Percentiles rank a stretch among this genome's conserved stretches.
Conservation (phyloP, 2,888 invertebrate genomes). For the Sipha maydis region DNA sequence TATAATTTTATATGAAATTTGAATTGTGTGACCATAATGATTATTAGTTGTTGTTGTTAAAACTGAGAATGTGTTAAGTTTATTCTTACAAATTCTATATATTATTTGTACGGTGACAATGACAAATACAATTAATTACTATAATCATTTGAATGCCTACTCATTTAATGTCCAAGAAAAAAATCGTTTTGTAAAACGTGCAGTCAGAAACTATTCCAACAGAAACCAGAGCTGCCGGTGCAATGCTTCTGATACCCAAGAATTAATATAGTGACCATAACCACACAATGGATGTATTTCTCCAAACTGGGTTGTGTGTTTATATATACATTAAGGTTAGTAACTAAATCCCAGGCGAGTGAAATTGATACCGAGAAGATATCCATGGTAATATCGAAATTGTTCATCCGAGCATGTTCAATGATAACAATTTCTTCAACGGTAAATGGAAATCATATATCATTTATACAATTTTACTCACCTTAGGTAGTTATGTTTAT, state of each 20-base stretch:
- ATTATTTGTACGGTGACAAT: not conserved
- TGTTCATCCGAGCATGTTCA: slow-evolving; percentile 6
- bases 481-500: slow-evolving; percentile 5
- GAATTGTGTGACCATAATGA: too few species aligned
- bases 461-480: slow-evolving; percentile 9
- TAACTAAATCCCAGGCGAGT: not conserved
- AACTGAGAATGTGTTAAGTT: too few species aligned
- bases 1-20: too few species aligned
- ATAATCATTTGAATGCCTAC: not conserved
- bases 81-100: not conserved
- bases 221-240: not conserved
- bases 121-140: not conserved
- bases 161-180: not conserved
- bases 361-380: slow-evolving; percentile 18
- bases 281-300: not conserved
- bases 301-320: not conserved
- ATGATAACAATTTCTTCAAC: slow-evolving; percentile 32
- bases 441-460: slow-evolving; percentile 13
- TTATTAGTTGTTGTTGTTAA: too few species aligned
- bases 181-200: not conserved
- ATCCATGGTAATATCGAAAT: slow-evolving; percentile 10
- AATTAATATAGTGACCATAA: slow-evolving; percentile 9
- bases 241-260: not conserved
- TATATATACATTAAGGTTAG: not conserved
- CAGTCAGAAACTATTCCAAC: not conserved